Evolutionary conservation across 2,888 invertebrate species (phyloP), one percentile per base, ranked within the genome.

Genomic region (Silvanus unidentatus): DNA sequence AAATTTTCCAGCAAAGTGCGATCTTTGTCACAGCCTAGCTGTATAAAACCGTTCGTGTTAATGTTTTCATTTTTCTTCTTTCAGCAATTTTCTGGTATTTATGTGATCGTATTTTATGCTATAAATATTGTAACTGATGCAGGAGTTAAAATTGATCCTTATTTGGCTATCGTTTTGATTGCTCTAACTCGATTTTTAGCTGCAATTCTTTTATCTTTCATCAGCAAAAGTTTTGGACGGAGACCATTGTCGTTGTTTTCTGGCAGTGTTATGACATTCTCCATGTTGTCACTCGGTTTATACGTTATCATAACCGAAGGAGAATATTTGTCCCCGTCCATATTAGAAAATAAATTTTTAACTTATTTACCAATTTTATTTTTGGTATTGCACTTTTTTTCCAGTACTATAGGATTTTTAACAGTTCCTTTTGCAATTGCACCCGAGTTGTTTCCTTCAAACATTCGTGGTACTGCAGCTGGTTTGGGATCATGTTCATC

Each of bases 41-140:
- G 74, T 1, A 59, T 72, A 35, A 68, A 73, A 42, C 78, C 79
- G 0, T 73, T 78, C 41, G 35, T 63, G 5, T 68, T 79, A 9
- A 72, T 78, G 55, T 52, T 73, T 2, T 48, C 59, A 0, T 78
- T 70, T 56, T 79, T 79, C 59, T 73, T 78, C 50, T 78, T 79
- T 55, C 79, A 79, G 58, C 80, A 80, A 59, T 75, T 78, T 49
- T 72, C 77, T 2, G 80, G 80, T 0, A 70, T 74, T 2, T 79
- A 77, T 49, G 74, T 76, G 0, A 66, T 79, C 1, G 72, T 80
- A 6, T 77, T 77, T 50, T 80, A 79, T 54, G 77, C 78, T 8
- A 74, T 78, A 0, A 70, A 75, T 49, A 73, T 80, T 0, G 73
- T 73, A 1, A 51, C 62, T 16, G 71, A 70, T 35, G 75, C 77